Evolutionary conservation across 2,888 invertebrate genomes (phyloP).

Genomic region (Agrilus cyanescens): DNA sequence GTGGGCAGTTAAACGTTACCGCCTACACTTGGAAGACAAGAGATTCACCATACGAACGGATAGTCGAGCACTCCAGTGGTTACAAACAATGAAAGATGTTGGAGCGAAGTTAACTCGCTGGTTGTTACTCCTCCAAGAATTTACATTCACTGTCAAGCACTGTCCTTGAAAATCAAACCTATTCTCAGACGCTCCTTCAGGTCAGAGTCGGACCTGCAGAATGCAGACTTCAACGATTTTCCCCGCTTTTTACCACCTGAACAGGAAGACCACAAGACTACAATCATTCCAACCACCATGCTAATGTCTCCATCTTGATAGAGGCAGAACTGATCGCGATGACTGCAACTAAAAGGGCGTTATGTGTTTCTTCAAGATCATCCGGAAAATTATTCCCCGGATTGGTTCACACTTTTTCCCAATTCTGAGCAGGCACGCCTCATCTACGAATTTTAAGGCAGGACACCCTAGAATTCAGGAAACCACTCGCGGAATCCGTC

Average conservation of each 20-base stretch:
- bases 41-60: constrained; percentile 17
- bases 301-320: not conserved
- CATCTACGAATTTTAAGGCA: constrained; percentile 6
- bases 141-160: constrained; percentile 17
- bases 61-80: constrained; percentile 14
- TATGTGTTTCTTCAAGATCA: too few relatives aligned
- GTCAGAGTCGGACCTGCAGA: constrained; percentile 12
- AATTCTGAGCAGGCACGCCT: not conserved
- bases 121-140: constrained; percentile 14
- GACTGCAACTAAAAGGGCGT: too few relatives aligned
- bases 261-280: not conserved
- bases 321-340: too few relatives aligned
- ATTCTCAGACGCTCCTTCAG: too few relatives aligned
- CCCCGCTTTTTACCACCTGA: not conserved
- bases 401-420: not conserved
- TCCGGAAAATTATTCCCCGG: too few relatives aligned
- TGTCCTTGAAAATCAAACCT: too few relatives aligned
- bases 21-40: constrained; percentile 15
- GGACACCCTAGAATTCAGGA: constrained; percentile 18
- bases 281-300: not conserved
- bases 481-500: constrained; percentile 8
- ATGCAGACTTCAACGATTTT: constrained; percentile 3
- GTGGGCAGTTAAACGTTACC: constrained; percentile 17
- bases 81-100: constrained; percentile 9
- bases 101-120: constrained; percentile 11